Base-by-base conservation (phyloP, 2,888 invertebrate genomes). In the Steinernema carpocapsae region DNA sequence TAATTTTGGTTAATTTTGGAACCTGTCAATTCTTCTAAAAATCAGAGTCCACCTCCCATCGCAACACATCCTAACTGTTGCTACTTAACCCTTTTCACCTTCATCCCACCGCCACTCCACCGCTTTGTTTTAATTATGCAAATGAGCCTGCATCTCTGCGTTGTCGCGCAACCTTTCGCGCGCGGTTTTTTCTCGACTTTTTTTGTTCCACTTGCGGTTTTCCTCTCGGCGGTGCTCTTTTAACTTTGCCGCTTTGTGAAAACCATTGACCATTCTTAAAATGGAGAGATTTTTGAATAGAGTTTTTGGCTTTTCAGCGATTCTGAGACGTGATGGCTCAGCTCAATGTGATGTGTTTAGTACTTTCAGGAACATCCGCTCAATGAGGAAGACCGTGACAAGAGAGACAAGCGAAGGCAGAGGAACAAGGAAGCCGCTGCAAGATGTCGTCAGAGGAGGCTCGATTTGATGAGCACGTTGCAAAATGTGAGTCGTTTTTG, bases 371-470 rank as follows among this genome's bases (percentile, higher is more conserved):
- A 37, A 3, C 2, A 48, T 19, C n/a, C 19, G 48, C 76, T 84
- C 75, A 82, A 79, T 24, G 83, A 82, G 19, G 85, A 97, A 88
- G 97, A 97, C 88, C 94, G 94, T 87, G 94, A 95, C 86, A 91
- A 95, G 76, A 91, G 95, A 70, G 91, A 92, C 86, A 89, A 94
- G 52, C 91, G 97, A 29, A 91, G 97, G 70, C 96, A 97, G 88
- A 90, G 97, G 77, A 99, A 99, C 89, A 99, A 99, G 89, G 92
- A 94, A 90, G 97, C 97, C 43, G 97, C 97, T 72, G 97, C 97
- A 0, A 92, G 97, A 82, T 99, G 97, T 89, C 92, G 97, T 87
- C 95, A 97, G 89, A 92, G 97, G 81, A 91, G 97, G 77, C 93
- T 97, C 85, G 97, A 97, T 89, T 95, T 95, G 88, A 97, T 97